Evolutionary conservation across 1,140 invertebrate species (phyloP), one percentile per base, ranked within the genome.

Genomic region (Octopus sinensis): DNA sequence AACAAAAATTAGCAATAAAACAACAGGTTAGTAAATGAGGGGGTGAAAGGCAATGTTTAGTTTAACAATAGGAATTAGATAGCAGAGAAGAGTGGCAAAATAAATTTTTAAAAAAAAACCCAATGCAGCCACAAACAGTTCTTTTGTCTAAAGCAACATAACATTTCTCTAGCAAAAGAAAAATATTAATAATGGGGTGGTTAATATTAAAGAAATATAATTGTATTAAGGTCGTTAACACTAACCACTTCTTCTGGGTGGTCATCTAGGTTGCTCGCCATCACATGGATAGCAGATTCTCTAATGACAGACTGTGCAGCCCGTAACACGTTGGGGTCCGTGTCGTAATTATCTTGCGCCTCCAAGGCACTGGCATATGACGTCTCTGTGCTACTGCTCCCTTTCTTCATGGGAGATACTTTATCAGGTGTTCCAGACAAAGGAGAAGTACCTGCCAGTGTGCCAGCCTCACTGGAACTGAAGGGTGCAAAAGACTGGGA

Each of bases 281-380:
- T 73, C 68, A 73, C 68, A 73, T 73, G 68, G 68, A 73, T 73
- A 23, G 68, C 68, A n/a, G 68, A 13, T 23, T 73, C 68, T 73
- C 68, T 73, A 73, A 73, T 73, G 68, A 73, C 68, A 6, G 68
- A 73, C 68, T 73, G 68, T 13, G 68, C 68, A 73, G 68, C 68
- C 68, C 68, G 68, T 23, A 73, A 23, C 68, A 13, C 68, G 30
- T 73, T 73, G 68, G 68, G 68, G 68, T 73, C 68, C 68, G 68
- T n/a, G 68, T 73, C 68, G 68, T n/a, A 73, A 73, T 73, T 77
- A 17, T 77, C 76, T 51, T 76, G 75, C 12, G 76, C 52, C 76
- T 77, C 76, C 30, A 77, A 7, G 12, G 76, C 76, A 77, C 76
- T 77, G 76, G 76, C 76, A 77, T 52, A 77, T 53, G 76, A 77